These are phyloP conservation scores for Opisthograptis luteolata DNA, from an alignment of 2,888 invertebrate species.

Conservation along the genomic window DNA sequence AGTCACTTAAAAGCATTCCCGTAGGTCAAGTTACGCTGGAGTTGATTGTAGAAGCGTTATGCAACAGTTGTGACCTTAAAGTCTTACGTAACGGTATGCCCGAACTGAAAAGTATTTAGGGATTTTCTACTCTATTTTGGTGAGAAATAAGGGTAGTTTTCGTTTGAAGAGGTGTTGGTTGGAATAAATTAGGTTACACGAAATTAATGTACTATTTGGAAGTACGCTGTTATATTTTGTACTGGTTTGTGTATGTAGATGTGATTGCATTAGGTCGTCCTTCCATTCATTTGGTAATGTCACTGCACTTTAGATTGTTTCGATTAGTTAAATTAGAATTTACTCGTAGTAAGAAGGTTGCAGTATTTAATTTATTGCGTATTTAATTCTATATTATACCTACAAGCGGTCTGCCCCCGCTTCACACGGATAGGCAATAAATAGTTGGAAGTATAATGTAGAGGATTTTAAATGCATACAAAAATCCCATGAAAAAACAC, in stretches of 20 bases:
- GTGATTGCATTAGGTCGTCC: constrained; percentile 29
- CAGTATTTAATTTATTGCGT: too few relatives aligned
- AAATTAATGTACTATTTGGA: constrained; percentile 55
- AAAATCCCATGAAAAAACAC: too few relatives aligned
- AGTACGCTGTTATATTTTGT: constrained; percentile 35
- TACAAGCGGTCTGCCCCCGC: too few relatives aligned
- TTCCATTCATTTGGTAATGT: constrained; percentile 3
- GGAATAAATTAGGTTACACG: constrained; percentile 64
- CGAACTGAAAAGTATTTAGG: constrained; percentile 46
- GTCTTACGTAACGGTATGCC: constrained; percentile 72
- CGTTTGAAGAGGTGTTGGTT: constrained; percentile 16
- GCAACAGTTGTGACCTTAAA: constrained; percentile 76
- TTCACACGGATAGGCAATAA: too few relatives aligned
- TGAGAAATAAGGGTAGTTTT: constrained; percentile 31
- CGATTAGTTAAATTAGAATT: too few relatives aligned
- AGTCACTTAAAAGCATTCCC: constrained; percentile 41
- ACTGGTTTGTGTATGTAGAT: constrained; percentile 26
- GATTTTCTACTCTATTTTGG: constrained; percentile 36
- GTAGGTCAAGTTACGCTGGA: constrained; percentile 55
- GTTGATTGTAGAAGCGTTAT: constrained; percentile 60
- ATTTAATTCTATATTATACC: too few relatives aligned
- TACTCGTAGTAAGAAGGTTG: too few relatives aligned
- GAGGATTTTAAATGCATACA: too few relatives aligned
- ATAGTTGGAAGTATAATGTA: too few relatives aligned
- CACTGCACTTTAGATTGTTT: constrained; percentile 8